These are phyloP conservation scores for Pemphigus obesinymphae DNA, from an alignment of 1,140 invertebrate genomes.

Conservation along the genomic window DNA sequence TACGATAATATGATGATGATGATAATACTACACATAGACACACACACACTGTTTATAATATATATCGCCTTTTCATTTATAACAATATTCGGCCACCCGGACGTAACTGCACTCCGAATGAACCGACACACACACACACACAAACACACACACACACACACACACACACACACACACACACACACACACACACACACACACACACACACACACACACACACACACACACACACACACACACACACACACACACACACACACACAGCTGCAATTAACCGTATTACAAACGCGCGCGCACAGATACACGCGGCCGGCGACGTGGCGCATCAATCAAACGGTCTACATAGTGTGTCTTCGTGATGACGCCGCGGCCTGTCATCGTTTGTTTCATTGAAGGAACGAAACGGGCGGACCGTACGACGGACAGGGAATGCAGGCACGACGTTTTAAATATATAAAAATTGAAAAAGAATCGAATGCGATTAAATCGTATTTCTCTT, in stretches of 20 bases:
- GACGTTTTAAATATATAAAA: slow-evolving; percentile 14
- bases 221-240: too few relatives aligned
- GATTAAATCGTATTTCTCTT: slow-evolving; percentile 8
- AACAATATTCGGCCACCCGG: slow-evolving; percentile 32
- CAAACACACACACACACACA: too few relatives aligned
- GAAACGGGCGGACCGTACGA: not conserved
- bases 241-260: not conserved
- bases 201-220: too few relatives aligned
- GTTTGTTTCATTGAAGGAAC: slow-evolving; percentile 28
- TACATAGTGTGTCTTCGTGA: not conserved
- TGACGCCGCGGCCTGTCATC: slow-evolving; percentile 27
- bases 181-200: not conserved
- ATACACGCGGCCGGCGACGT: not conserved
- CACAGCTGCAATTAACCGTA: slow-evolving; percentile 34
- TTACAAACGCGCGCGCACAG: not conserved
- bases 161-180: not conserved
- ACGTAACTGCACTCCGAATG: not conserved
- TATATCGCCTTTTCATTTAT: not conserved
- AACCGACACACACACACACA: too few relatives aligned
- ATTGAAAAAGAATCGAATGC: slow-evolving; percentile 10
- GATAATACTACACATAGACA: too few relatives aligned
- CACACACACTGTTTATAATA: not conserved
- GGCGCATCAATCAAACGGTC: slow-evolving; percentile 37
- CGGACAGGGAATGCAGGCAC: not conserved
- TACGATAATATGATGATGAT: too few relatives aligned